Base-by-base conservation (phyloP, 2,888 invertebrate species). In the Cancer borealis region DNA sequence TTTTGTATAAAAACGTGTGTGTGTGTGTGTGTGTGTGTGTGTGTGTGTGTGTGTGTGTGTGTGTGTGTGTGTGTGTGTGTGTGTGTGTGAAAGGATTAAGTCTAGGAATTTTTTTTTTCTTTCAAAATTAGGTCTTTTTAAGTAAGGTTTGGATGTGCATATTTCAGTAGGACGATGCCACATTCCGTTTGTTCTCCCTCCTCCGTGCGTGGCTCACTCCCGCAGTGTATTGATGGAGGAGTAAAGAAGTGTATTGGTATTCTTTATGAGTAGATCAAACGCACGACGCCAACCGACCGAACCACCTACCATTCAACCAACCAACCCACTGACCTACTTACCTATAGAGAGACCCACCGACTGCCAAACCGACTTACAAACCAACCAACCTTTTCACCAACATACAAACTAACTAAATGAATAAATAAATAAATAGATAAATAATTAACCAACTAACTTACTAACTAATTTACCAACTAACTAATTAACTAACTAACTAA, bases 41-140 rank as follows among this genome's bases (percentile, higher is more conserved):
- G 66, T 73, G 73, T 73, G 73, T 73, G 73, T 73, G 73, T 73
- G 73, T 73, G 73, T 26, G 73, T 73, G 73, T 73, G 73, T 73
- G 73, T 73, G 73, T 73, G 73, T 73, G 73, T 73, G 73, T 73
- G 26, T 73, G 73, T 73, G 73, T 73, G 73, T 73, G 73, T 26
- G 73, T 73, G 26, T 26, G 73, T 73, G 66, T n/a, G 66, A 60
- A 60, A 60, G 21, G 8, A 60, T 60, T 21, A 54, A 21, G 17
- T 17, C 3, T 21, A 60, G 21, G 21, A 4, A n/a, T n/a, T 60
- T 60, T 60, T 3, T 21, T 60, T 60, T 21, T 21, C 21, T 60
- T 21, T 4, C 0, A 49, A 12, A 10, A 49, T 49, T 49, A 10
- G 17, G 17, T 60, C 5, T 60, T 60, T 60, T 21, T 60, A 21